Conservation (phyloP, 2,797 vertebrate species). For the Rhinoraja longicauda region DNA sequence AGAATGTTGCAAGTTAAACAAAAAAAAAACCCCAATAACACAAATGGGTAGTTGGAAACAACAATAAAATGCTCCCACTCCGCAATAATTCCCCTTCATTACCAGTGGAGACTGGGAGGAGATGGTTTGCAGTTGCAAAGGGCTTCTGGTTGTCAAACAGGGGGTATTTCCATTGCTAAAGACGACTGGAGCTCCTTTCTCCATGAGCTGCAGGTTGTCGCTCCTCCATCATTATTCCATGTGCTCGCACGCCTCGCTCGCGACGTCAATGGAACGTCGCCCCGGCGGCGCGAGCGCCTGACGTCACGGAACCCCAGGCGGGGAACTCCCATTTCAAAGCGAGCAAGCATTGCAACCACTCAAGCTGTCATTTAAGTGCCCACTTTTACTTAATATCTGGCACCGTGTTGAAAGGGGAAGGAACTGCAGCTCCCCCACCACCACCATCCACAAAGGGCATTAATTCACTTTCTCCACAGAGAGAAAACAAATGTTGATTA, state of each 20-base stretch:
- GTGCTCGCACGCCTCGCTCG: slow-evolving; percentile 32
- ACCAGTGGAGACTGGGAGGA: too few species aligned
- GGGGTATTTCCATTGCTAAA: neutral
- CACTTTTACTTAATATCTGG: too few species aligned
- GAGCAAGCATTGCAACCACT: too few species aligned
- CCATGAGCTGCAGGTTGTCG: neutral
- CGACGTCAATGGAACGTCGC: slow-evolving; percentile 27
- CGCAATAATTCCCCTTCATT: neutral
- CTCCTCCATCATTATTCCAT: slow-evolving; percentile 32
- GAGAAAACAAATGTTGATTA: too few species aligned
- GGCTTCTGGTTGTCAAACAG: neutral
- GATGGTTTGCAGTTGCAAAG: neutral
- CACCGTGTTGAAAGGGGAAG: too few species aligned
- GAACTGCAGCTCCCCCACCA: too few species aligned
- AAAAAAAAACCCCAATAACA: neutral
- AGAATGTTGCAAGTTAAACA: neutral
- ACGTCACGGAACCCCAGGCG: neutral
- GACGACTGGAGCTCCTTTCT: neutral
- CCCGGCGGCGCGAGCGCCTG: slow-evolving; percentile 10
- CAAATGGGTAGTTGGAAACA: neutral
- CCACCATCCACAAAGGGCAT: too few species aligned
- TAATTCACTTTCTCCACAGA: too few species aligned
- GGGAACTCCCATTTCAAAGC: neutral
- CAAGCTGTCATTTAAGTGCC: too few species aligned
- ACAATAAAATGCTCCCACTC: neutral